Evolutionary conservation across 2,888 invertebrate genomes (phyloP).

Genomic region (Agrochola litura): DNA sequence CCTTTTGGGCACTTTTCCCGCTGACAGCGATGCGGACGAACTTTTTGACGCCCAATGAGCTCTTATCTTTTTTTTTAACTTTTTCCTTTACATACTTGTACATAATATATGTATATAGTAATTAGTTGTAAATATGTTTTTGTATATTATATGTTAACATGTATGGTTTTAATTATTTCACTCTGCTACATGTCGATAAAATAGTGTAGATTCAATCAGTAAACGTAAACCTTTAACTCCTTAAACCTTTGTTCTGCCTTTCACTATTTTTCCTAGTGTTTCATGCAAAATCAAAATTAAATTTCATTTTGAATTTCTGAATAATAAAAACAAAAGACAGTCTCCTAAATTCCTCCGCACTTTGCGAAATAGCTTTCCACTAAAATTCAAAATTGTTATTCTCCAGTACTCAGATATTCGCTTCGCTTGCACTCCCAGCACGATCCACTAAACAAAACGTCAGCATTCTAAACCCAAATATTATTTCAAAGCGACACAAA

Average conservation of each 20-base stretch:
- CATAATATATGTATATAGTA: too few relatives aligned
- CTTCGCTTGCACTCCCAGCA: slow-evolving; percentile 10
- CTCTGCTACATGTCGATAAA: too few relatives aligned
- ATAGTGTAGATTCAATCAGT: not conserved
- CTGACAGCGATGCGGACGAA: too few relatives aligned
- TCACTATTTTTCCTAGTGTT: not conserved
- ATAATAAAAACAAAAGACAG: not conserved
- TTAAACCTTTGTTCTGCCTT: not conserved
- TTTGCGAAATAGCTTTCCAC: not conserved
- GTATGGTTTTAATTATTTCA: too few relatives aligned
- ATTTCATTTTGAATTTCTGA: not conserved
- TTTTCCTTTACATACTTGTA: too few relatives aligned
- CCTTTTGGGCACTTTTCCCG: too few relatives aligned
- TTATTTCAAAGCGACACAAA: slow-evolving; percentile 51
- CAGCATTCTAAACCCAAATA: slow-evolving; percentile 44
- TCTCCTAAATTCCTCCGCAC: not conserved
- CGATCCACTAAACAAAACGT: slow-evolving; percentile 31
- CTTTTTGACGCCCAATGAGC: too few relatives aligned
- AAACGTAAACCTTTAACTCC: too few relatives aligned
- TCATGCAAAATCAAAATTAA: not conserved
- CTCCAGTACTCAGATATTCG: not conserved
- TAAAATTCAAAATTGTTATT: slow-evolving; percentile 30
- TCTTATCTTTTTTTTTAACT: too few relatives aligned
- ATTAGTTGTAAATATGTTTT: too few relatives aligned
- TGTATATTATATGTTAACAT: too few relatives aligned